Evolutionary conservation across 2,113 vertebrate genomes (phyloP).

Genomic region (Corapipo altera): DNA sequence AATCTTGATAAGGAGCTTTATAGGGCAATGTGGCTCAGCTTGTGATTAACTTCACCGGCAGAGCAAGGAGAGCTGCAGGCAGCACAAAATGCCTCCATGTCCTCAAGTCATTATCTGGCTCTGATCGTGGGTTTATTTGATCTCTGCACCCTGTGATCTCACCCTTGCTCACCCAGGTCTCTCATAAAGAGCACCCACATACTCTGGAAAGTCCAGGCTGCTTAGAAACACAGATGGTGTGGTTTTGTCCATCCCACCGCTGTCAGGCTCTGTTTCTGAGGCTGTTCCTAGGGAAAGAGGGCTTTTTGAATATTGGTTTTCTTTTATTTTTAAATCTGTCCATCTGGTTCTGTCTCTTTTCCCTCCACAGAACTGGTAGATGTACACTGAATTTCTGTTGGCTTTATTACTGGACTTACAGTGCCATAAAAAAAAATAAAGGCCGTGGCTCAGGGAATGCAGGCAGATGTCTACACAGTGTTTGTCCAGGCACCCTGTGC

Average conservation of each 20-base stretch:
- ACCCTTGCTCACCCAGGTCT: neutral
- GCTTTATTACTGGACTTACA: neutral
- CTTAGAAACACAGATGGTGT: neutral
- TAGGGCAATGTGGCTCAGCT: neutral
- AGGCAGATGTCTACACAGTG: neutral
- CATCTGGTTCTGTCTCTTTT: neutral
- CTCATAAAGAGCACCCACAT: neutral
- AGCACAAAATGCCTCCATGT: neutral
- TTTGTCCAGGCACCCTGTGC: neutral
- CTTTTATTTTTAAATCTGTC: neutral
- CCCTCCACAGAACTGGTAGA: neutral
- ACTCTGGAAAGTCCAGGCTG: neutral
- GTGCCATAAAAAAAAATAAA: neutral
- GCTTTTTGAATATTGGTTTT: neutral
- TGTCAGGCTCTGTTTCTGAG: neutral
- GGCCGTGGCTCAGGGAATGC: neutral
- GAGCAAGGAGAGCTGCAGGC: neutral
- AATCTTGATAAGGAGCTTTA: conserved; percentile 44
- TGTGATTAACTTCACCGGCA: neutral
- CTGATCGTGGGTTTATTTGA: neutral
- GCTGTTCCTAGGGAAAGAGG: neutral
- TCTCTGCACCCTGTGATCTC: conserved; percentile 7
- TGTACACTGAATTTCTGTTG: neutral
- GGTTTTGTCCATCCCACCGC: neutral
- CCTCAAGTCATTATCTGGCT: neutral